Evolutionary conservation across 2,113 vertebrate species (phyloP).

Genomic region (Rhea pennata): DNA sequence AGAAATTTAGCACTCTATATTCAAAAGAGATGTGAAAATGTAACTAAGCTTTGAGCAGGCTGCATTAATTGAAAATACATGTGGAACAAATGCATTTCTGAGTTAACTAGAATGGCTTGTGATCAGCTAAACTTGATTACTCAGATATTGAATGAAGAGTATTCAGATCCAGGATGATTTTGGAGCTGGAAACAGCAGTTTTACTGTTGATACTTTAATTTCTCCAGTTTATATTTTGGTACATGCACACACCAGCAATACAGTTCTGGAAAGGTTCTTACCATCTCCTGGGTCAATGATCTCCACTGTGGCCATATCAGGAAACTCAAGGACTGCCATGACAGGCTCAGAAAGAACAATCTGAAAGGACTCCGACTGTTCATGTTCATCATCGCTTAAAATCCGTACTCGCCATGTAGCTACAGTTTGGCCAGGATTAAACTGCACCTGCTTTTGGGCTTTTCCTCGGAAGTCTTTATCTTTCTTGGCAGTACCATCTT

Average conservation of each 20-base stretch:
- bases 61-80: neutral
- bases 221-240: neutral
- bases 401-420: slow-evolving; percentile 88
- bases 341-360: slow-evolving; percentile 91
- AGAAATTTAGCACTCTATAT: neutral
- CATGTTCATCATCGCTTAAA: slow-evolving; percentile 85
- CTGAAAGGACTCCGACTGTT: slow-evolving; percentile 89
- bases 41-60: neutral
- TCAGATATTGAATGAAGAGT: neutral
- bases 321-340: slow-evolving; percentile 89
- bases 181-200: neutral
- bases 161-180: neutral
- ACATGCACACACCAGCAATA: neutral
- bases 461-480: slow-evolving; percentile 91
- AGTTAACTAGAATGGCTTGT: neutral
- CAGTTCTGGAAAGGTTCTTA: slow-evolving; percentile 57
- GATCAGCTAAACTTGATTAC: neutral
- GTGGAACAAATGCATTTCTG: neutral
- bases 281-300: slow-evolving; percentile 92
- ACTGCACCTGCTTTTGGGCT: slow-evolving; percentile 93
- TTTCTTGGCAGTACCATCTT: slow-evolving; percentile 86
- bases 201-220: neutral
- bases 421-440: slow-evolving; percentile 91
- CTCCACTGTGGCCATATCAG: slow-evolving; percentile 84
- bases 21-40: neutral